Percentiles rank a stretch among this genome's conserved stretches.
These are phyloP conservation scores for Pipra filicauda DNA, from an alignment of 2,113 vertebrate genomes.

Conservation along the genomic window DNA sequence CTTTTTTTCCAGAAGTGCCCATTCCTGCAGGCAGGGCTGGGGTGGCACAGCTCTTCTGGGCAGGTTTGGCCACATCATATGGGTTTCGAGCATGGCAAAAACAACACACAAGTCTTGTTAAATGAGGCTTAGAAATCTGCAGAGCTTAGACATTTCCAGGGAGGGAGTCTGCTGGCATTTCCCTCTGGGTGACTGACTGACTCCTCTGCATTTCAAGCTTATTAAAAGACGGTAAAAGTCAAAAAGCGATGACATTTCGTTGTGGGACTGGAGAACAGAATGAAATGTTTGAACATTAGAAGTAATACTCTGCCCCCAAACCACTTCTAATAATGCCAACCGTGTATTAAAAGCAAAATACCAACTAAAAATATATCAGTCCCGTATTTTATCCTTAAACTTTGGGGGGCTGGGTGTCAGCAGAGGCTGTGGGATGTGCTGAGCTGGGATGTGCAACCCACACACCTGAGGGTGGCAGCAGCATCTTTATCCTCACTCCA, in stretches of 20 bases:
- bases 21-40: fast-evolving
- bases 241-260: neutral
- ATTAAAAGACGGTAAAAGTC: neutral
- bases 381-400: neutral
- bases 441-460: neutral
- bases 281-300: neutral
- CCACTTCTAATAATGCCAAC: neutral
- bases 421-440: neutral
- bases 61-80: neutral
- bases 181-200: neutral
- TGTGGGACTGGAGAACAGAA: neutral
- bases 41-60: neutral
- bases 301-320: neutral
- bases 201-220: neutral
- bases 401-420: neutral
- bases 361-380: neutral
- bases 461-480: neutral
- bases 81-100: fast-evolving
- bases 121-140: neutral
- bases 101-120: fast-evolving
- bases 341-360: neutral
- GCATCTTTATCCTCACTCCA: constrained; percentile 42
- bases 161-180: neutral
- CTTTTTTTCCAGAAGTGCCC: neutral
- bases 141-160: neutral